Conservation (phyloP, 2,888 invertebrate species). For the Eucera pruinosa region DNA sequence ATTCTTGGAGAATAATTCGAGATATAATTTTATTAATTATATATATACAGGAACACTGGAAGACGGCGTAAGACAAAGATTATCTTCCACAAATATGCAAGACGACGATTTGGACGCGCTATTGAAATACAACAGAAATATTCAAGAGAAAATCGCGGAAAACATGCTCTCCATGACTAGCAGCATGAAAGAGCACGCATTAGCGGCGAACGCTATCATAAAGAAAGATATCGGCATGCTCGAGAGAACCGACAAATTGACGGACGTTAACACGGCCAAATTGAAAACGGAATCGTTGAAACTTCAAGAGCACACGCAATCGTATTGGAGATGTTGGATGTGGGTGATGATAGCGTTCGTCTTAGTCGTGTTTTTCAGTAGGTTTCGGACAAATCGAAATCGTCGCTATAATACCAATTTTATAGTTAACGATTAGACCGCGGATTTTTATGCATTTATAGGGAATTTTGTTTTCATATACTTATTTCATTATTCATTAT, state of each 20-base stretch:
- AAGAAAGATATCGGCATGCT: conserved; percentile 90
- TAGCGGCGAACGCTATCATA: conserved; percentile 95
- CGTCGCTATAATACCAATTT: too few species aligned
- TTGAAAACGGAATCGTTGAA: conserved; percentile 92
- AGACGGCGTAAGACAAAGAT: conserved; percentile 78
- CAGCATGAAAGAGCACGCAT: conserved; percentile 95
- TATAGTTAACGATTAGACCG: too few species aligned
- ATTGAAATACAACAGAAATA: conserved; percentile 93
- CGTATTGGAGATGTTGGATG: conserved; percentile 97
- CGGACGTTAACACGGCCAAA: conserved; percentile 91
- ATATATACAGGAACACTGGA: conserved; percentile 71
- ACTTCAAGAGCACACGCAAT: conserved; percentile 92
- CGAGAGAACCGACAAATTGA: conserved; percentile 90
- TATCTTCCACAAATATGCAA: conserved; percentile 82
- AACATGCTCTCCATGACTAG: conserved; percentile 96
- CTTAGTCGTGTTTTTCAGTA: conserved; percentile 94
- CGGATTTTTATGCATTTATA: too few species aligned
- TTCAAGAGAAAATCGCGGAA: conserved; percentile 96
- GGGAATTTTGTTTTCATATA: conserved; percentile 13
- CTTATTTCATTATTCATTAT: too few species aligned
- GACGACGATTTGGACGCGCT: conserved; percentile 92
- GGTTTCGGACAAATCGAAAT: too few species aligned
- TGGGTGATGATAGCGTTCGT: conserved; percentile 96
- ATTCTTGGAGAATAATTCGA: too few species aligned
- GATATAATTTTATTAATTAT: too few species aligned